phyloP scores from a whole-genome alignment of 2,113 vertebrate species.

The Microtus richardsoni region DNA sequence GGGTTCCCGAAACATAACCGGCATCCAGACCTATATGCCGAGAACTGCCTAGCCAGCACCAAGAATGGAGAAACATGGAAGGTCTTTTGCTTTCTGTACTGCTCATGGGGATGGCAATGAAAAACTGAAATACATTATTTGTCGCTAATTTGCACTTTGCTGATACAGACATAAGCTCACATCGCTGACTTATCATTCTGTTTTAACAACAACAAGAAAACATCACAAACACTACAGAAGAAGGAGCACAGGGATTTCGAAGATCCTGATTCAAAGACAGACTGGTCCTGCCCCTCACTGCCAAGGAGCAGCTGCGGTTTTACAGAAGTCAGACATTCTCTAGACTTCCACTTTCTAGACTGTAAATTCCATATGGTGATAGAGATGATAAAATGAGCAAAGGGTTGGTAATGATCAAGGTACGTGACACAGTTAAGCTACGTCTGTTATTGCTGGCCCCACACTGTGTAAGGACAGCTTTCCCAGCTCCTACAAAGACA shows the following conservation, averaged over 20 bases:
- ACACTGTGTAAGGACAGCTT: background rate
- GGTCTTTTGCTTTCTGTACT: background rate
- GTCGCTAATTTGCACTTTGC: background rate
- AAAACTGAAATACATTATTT: background rate
- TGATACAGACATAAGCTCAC: slow-evolving; percentile 24
- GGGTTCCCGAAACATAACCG: background rate
- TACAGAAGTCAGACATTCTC: background rate
- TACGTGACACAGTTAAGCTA: background rate
- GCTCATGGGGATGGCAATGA: background rate
- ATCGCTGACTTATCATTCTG: background rate
- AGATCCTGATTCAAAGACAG: background rate
- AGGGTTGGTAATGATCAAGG: background rate
- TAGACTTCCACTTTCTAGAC: background rate
- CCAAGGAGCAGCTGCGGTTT: background rate
- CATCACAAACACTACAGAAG: background rate
- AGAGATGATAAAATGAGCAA: background rate
- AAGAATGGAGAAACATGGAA: background rate
- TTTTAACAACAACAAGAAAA: slow-evolving; percentile 8
- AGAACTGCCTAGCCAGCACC: background rate
- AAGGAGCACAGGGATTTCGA: background rate
- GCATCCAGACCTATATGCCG: background rate
- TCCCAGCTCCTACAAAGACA: background rate
- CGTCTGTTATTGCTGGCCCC: background rate
- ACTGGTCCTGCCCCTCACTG: background rate
- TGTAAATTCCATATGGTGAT: background rate